A percentile compares a stretch with the other conserved stretches of the same genome.
Conservation (phyloP, 2,888 invertebrate genomes). For the Ophion ventricosus region DNA sequence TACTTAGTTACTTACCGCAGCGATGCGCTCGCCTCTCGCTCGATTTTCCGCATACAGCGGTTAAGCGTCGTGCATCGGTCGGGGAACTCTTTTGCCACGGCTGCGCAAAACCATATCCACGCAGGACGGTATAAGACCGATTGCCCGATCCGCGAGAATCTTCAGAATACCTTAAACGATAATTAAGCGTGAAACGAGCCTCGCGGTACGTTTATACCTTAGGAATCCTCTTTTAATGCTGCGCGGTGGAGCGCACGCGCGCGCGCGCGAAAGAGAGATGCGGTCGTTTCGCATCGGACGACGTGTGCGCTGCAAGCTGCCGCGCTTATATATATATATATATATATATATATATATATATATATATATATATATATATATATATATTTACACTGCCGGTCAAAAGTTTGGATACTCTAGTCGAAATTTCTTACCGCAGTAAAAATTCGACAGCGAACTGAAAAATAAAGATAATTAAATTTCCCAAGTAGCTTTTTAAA, state of each 20-base stretch:
- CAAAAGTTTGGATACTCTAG: no score
- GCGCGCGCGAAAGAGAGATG: no score
- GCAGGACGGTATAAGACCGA: slow-evolving; percentile 56
- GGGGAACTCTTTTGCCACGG: slow-evolving; percentile 15
- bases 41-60: slow-evolving; percentile 43
- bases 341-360: slow-evolving; percentile 4
- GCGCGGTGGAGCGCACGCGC: slow-evolving; percentile 34
- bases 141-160: slow-evolving; percentile 62
- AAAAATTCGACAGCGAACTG: no score
- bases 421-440: no score
- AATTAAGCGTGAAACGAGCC: slow-evolving; percentile 62
- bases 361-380: slow-evolving; percentile 13
- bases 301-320: slow-evolving; percentile 31
- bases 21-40: slow-evolving; percentile 39
- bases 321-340: slow-evolving; percentile 4
- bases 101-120: slow-evolving; percentile 12
- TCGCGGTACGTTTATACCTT: slow-evolving; percentile 56
- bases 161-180: slow-evolving; percentile 63
- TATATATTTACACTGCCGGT: no score
- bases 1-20: slow-evolving; percentile 59
- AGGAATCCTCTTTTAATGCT: slow-evolving; percentile 63
- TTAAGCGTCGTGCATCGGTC: slow-evolving; percentile 14
- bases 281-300: slow-evolving; percentile 41
- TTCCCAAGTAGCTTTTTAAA: no score
- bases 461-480: no score